phyloP scores from a whole-genome alignment of 2,888 invertebrate species.

The Cyclophora punctaria region DNA sequence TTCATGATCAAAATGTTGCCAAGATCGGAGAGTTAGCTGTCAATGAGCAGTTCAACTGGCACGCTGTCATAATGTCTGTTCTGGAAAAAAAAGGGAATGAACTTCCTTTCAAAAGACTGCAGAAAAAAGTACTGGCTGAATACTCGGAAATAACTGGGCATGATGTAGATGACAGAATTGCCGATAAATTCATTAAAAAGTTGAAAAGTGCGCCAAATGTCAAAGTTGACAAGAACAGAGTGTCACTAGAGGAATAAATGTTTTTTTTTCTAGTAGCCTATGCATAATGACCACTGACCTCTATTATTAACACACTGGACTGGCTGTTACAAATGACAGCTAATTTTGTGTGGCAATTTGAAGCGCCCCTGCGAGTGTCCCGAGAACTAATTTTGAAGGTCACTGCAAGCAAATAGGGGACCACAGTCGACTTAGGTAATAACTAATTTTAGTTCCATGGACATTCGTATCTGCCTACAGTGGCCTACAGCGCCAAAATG shows the following conservation, averaged over 20 bases:
- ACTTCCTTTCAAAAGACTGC: conserved; percentile 81
- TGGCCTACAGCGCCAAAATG: too few relatives aligned
- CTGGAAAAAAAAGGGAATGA: conserved; percentile 75
- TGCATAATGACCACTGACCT: neutral
- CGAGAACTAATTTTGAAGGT: too few relatives aligned
- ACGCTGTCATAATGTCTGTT: conserved; percentile 62
- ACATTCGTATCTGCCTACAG: too few relatives aligned
- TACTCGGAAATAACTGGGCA: conserved; percentile 71
- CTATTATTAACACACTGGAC: too few relatives aligned
- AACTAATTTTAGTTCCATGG: too few relatives aligned
- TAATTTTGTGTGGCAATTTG: too few relatives aligned
- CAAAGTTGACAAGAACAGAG: conserved; percentile 77
- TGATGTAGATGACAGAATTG: conserved; percentile 77
- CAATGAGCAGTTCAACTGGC: conserved; percentile 66
- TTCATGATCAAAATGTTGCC: conserved; percentile 66
- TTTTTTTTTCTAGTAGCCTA: neutral
- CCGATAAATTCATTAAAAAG: conserved; percentile 82
- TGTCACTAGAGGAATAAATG: conserved; percentile 47
- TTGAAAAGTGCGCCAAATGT: conserved; percentile 80
- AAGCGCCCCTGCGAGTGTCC: too few relatives aligned
- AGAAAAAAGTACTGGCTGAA: conserved; percentile 82
- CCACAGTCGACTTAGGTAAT: too few relatives aligned
- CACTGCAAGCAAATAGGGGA: too few relatives aligned
- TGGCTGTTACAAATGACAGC: too few relatives aligned
- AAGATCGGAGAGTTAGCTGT: conserved; percentile 48